Evolutionary conservation across 1,140 invertebrate genomes (phyloP), one percentile per base, ranked within the genome.

Genomic region (Zaprionus nigranus): DNA sequence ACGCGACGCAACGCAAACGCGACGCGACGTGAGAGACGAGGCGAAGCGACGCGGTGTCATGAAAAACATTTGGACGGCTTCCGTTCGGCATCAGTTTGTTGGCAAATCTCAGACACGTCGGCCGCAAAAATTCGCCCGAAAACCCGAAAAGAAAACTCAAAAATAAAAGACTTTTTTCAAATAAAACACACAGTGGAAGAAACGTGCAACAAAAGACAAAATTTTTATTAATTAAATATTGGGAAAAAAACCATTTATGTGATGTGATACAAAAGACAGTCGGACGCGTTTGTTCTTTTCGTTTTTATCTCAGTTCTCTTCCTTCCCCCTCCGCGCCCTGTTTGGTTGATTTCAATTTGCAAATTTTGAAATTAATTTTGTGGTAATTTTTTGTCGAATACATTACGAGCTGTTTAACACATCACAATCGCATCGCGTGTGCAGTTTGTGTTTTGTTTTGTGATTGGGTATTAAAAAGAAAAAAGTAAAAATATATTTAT

Each of bases 51-150:
- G 40, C 68, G 64, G 77, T 81, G 82, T 78, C 86, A 82, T 90
- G 82, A 90, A 90, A 90, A 90, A 79, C 82, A 75, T 90, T 90
- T 85, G 67, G 53, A 90, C 78, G 78, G 76, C 81, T 86, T 90
- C 87, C 86, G 83, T 78, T 83, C 75, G 71, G 81, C 83, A 82
- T 91, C 84, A 91, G 88, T 91, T 91, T 88, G 88, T 91, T 91
- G 88, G 88, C 88, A 88, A 91, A 74, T 73, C 79, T 88, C 84
- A 76, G 79, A 79, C 88, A 83, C 81, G 76, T 84, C 83, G 88
- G 83, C 73, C 81, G 76, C 83, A 83, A 61, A 61, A 63, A 68
- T 46, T n/a, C 58, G 59, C 49, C 62, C 56, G 46, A 54, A 51
- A 67, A 22, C 20, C 51, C 51, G 51, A 72, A n/a, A n/a, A n/a